These are phyloP conservation scores for Halcyon leucocephala DNA, from an alignment of 2,797 vertebrate genomes.

Conservation along the genomic window DNA sequence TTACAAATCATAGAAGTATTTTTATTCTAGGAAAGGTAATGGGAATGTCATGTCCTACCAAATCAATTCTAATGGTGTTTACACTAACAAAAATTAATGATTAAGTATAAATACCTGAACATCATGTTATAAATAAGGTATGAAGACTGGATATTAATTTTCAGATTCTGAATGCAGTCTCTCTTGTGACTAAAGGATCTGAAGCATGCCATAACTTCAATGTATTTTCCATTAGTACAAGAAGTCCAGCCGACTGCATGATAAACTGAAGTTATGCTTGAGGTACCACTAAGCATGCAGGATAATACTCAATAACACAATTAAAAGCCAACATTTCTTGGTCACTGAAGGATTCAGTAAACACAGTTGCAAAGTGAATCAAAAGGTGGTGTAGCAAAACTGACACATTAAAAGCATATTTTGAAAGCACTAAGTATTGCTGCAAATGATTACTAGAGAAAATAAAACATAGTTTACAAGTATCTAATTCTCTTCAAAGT, in stretches of 20 bases:
- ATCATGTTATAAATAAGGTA: neutral
- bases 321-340: neutral
- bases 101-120: constrained; percentile 2
- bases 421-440: neutral
- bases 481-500: neutral
- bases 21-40: neutral
- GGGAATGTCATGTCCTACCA: neutral
- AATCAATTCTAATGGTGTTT: neutral
- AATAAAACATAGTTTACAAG: neutral
- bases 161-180: neutral
- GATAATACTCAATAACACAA: constrained; percentile 4
- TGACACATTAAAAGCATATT: constrained; percentile 5
- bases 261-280: neutral
- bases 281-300: neutral
- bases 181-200: neutral
- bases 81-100: neutral
- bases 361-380: neutral
- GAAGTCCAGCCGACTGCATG: neutral
- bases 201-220: neutral
- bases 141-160: constrained; percentile 1
- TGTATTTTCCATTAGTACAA: neutral
- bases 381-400: neutral
- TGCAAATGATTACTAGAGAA: neutral
- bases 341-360: neutral
- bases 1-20: neutral